Evolutionary conservation across 2,888 invertebrate genomes (phyloP), one percentile per base, ranked within the genome.

Genomic region (Diploptera punctata): DNA sequence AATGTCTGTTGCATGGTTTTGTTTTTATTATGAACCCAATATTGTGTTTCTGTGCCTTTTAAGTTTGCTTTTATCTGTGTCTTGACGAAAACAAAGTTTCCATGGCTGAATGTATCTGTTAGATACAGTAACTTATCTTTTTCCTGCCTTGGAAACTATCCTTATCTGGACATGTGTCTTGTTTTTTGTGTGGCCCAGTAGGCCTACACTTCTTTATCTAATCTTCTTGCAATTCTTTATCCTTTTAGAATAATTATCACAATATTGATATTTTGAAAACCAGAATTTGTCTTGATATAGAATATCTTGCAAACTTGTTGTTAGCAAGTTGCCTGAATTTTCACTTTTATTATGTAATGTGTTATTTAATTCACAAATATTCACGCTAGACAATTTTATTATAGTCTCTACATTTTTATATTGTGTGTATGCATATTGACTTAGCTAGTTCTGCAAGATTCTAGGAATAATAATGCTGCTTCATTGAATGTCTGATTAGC

Each of bases 1-100:
- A 80, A 81, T 79, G 78, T 76, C 71, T 74, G 74, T 75, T 77
- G 77, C 78, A 77, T 83, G 84, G 81, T 73, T 83, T 82, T 75
- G 79, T 80, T 83, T 82, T 80, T 80, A 78, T 82, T 82, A 80
- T 80, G 76, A 72, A 80, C 80, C 83, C 83, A 83, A 82, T 81
- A 80, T 80, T 82, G 83, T 85, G 87, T 86, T 89, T 88, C 87
- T 88, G 88, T 89, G 88, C 87, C 87, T 87, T 87, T 86, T 87
- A 84, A 83, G 86, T 87, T 89, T 88, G 78, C 80, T 82, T 82
- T 79, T 80, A 26, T 65, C 44, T 33, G 16, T 18, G 65, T 44
- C 65, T 65, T 65, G 26, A 18, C 26, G 44, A 24, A 57, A 13
- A 57, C n/a, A n/a, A n/a, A n/a, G 16, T 57, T 57, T 57, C 57